Base-by-base conservation (phyloP, 2,888 invertebrate species). In the Augochlorella aurata region DNA sequence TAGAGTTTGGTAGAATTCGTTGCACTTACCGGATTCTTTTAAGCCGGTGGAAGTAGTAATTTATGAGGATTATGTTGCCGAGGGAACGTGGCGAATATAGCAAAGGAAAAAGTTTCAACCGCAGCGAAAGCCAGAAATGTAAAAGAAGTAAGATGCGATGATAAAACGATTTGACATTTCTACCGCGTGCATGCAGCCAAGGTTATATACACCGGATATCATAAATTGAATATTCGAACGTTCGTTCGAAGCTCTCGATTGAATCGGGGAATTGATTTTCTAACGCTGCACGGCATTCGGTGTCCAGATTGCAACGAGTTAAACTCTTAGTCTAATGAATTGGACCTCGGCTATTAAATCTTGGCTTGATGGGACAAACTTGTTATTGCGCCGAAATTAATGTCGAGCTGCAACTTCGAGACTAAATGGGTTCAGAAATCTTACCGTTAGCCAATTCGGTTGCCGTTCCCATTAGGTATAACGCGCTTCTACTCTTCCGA, bases 231-330 rank as follows among this genome's bases (percentile, higher is more conserved):
- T 12, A 21, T 61, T 68, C 47, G 52, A 72, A 29, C 71, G 67
- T 50, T 58, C 38, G 49, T 79, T 74, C 45, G 16, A 49, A 66
- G 67, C 18, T 16, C 47, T 18, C 47, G 65, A 79, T 65, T 63
- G 68, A 77, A 77, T 61, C 47, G 68, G 63, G 14, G 49, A 73
- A 79, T 71, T 77, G 79, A 80, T 80, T 77, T 77, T 66, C 79
- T 68, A 67, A 61, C 77, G 14, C 47, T 38, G 71, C 72, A 29
- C 49, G 45, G 14, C n/a, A 52, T 61, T 70, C 65, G 29, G 29
- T 47, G 16, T 72, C 29, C 21, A 14, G 29, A 49, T 50, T 38
- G 67, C 67, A 72, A 47, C 38, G 45, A 72, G 71, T 77, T 67
- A 68, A 72, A 80, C 52, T 68, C 72, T 68, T 74, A 63, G 38